Evolutionary conservation across 2,888 invertebrate genomes (phyloP).

Genomic region (Sinotaia quadrata): DNA sequence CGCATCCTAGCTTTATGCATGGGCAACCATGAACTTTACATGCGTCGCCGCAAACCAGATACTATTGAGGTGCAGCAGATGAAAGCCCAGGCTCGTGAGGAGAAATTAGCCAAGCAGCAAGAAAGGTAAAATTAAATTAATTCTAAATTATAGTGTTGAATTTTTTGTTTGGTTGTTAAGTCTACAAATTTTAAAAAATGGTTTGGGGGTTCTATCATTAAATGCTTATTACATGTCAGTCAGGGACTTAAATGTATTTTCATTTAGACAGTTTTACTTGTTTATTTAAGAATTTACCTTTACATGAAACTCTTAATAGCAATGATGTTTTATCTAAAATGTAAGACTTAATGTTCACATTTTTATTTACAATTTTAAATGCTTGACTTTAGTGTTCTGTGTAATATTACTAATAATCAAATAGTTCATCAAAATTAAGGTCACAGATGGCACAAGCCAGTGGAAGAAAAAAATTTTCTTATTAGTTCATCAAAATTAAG

Average conservation of each 20-base stretch:
- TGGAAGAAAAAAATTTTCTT: too few relatives aligned
- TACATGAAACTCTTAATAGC: too few relatives aligned
- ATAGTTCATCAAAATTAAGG: too few relatives aligned
- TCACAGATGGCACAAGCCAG: too few relatives aligned
- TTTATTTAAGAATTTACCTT: neutral
- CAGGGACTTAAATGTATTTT: neutral
- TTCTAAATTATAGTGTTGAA: neutral
- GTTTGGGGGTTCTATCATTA: too few relatives aligned
- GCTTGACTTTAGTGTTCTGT: too few relatives aligned
- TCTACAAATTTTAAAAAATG: neutral
- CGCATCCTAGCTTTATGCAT: constrained; percentile 98
- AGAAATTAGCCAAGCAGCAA: constrained; percentile 94
- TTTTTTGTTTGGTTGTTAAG: neutral
- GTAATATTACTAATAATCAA: too few relatives aligned
- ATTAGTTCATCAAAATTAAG: too few relatives aligned
- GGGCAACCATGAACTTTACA: constrained; percentile 99
- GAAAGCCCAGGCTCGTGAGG: constrained; percentile 99
- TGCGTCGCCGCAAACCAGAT: constrained; percentile 98
- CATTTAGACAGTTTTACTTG: neutral
- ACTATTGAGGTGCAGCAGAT: constrained; percentile 99
- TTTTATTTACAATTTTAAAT: too few relatives aligned
- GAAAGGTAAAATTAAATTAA: constrained; percentile 79
- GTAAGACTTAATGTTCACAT: too few relatives aligned
- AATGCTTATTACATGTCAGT: neutral
- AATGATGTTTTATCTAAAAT: too few relatives aligned